Evolutionary conservation across 2,113 vertebrate genomes (phyloP), one percentile per base, ranked within the genome.

Genomic region (Speoplatyrhinus poulsoni): DNA sequence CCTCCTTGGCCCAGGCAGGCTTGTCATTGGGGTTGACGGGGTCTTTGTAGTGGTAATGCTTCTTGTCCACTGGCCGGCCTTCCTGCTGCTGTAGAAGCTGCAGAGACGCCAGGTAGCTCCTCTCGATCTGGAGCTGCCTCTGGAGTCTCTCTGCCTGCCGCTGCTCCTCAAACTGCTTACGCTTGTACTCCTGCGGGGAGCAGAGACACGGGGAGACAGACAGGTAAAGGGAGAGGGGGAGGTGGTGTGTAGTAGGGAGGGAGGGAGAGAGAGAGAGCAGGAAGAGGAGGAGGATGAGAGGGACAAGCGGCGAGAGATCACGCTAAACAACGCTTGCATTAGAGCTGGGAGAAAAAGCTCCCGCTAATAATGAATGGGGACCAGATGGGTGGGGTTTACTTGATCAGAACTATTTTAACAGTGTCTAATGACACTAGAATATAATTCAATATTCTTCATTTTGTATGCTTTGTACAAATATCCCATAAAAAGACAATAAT

Each of bases 131-230:
- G 15, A 98, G 92, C 77, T 97, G 95, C 82, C 96, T 90, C 89
- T 98, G 96, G 12, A 99, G 91, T 36, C 96, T 90, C 85, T 99
- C 97, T 0, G 96, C 96, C 85, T 99, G 97, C 75, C 96, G 91
- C 89, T 99, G 97, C 84, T 99, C 97, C 91, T 98, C 96, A 57
- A 98, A 47, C 82, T 99, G 97, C 86, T 99, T 99, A 62, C 96
- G 95, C 70, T 99, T 99, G 75, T 99, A 99, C 76, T 98, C 96
- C 97, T 99, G 52, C n/a, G n/a, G 33, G 52, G 47, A 60, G 12
- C 13, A 32, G 19, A 32, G 12, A 50, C 9, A 48, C 46, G 26
- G 19, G 17, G 9, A 46, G 36, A 13, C 13, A 46, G 36, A 13
- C 11, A 46, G 56, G 8, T 11, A 16, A 32, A 12, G 26, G 13